Evolutionary conservation across 2,797 vertebrate genomes (phyloP).

Genomic region (Danionella dracula): DNA sequence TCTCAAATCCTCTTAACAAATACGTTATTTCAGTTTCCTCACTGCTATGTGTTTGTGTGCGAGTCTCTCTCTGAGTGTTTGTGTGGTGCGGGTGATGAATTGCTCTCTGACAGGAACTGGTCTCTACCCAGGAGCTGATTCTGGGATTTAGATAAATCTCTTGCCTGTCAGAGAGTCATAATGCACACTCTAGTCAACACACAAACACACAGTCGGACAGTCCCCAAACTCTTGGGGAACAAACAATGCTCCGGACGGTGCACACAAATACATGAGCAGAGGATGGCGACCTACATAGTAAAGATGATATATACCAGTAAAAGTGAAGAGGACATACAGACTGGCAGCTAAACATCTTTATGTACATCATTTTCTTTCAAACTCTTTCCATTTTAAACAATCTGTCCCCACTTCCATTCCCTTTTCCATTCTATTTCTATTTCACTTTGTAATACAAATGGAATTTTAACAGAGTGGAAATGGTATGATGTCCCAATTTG

Average conservation of each 20-base stretch:
- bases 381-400: no score
- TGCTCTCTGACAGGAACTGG: slow-evolving; percentile 49
- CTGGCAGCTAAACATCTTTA: no score
- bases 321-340: no score
- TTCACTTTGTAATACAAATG: no score
- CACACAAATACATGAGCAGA: not conserved
- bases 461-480: no score
- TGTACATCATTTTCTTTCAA: no score
- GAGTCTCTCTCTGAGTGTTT: not conserved
- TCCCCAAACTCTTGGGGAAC: not conserved
- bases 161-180: slow-evolving; percentile 14
- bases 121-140: slow-evolving; percentile 50
- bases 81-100: slow-evolving; percentile 55
- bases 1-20: no score
- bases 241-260: not conserved
- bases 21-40: no score
- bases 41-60: not conserved
- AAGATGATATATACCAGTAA: no score
- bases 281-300: slow-evolving; percentile 1
- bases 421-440: no score
- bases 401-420: no score
- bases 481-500: no score
- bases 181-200: not conserved
- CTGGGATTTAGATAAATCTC: slow-evolving; percentile 63
- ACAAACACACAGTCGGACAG: not conserved